Base-by-base conservation (phyloP, 1,140 invertebrate genomes). In the Reticulitermes speratus region DNA sequence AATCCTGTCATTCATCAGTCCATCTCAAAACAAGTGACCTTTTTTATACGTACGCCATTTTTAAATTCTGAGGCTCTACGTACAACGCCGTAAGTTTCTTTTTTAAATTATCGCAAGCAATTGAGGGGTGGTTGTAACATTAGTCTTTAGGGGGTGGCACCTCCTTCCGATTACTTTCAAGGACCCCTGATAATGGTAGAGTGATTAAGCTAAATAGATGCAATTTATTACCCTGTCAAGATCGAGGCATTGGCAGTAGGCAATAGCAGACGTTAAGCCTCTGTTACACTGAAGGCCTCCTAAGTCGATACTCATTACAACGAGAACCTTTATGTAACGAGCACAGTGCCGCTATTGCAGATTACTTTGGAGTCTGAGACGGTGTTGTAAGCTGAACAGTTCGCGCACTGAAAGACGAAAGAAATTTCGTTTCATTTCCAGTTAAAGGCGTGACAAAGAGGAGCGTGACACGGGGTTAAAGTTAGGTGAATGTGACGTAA, bases 291-390 rank as follows among this genome's bases (percentile, higher is more conserved):
- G 25, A n/a, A n/a, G 65, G 1, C 7, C 65, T 7, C 25, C 9
- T 75, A 75, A 75, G n/a, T 30, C 65, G 65, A 75, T 25, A 75
- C n/a, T n/a, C 65, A 30, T 75, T 75, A 75, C 65, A n/a, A 75
- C 1, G 3, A 11, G n/a, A 25, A 6, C 65, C n/a, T 11, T 0
- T 30, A 30, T 75, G 7, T 25, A 75, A 75, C 65, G 25, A 75
- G 14, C n/a, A 75, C 16, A 55, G 19, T 21, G 19, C 3, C 52
- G 52, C 16, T 55, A 16, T 16, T 55, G 19, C 19, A 55, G 52
- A 5, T 55, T 12, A 21, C 52, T 3, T 9, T 48, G 14, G 45
- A 16, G 9, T 11, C 45, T 48, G 45, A 55, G 52, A 55, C 19
- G 52, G 52, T 16, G 19, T 0, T 55, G 14, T 55, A 55, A 21